Evolutionary conservation across 1,140 invertebrate genomes (phyloP), one percentile per base, ranked within the genome.

Genomic region (Vanessa atalanta): DNA sequence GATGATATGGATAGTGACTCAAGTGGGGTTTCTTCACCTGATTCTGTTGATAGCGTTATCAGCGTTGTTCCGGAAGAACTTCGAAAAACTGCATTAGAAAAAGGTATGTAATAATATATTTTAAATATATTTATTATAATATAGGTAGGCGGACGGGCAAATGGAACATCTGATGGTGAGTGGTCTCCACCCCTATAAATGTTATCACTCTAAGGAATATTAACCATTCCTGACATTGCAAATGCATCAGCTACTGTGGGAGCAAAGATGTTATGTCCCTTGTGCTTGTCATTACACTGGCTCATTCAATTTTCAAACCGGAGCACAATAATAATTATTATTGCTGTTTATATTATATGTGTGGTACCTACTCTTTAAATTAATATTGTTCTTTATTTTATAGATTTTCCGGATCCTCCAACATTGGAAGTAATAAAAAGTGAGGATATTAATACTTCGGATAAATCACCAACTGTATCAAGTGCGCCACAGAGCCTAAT

Each of bases 1-100:
- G 97, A 98, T 86, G 97, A 98, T 82, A 94, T 97, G 87, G 97
- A 98, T 83, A 97, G 96, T 80, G 97, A 98, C 86, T 97, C 96
- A 1, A 97, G 96, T 77, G 96, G 96, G 20, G 95, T 96, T 3
- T 97, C 97, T 0, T 97, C 97, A 0, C 97, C 97, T 3, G 96
- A 98, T 84, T 98, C 97, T 3, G 95, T 96, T 1, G 96, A 97
- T 73, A 97, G 96, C 81, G 96, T 97, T 4, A 97, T 97, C 63
- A 97, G 96, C 82, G 96, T 93, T 8, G 84, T 93, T 9, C 92
- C 91, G 3, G 93, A 93, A 31, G 91, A 93, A 82, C 76, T 93
- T 55, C 80, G 82, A 5, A 93, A 93, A 88, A 85, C 79, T 70
- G 89, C 91, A 20, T 75, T 85, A 12, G 91, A 93, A 81, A 93